Conservation (phyloP, 2,797 vertebrate genomes). For the Centropyge bicolor region DNA sequence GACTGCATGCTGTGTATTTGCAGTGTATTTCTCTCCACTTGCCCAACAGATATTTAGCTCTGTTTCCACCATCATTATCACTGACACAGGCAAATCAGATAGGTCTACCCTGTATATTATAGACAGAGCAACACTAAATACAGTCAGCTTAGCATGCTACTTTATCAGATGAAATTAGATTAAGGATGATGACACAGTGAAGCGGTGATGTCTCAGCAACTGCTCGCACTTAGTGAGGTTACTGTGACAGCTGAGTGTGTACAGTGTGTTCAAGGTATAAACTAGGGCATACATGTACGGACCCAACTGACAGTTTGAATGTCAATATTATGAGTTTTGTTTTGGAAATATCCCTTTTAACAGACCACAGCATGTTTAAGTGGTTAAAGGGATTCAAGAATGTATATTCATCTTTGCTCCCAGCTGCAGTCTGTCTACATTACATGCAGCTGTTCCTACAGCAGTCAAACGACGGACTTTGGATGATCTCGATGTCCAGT, state of each 20-base stretch:
- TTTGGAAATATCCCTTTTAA: not conserved
- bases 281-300: not conserved
- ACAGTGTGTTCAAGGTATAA: not conserved
- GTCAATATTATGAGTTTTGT: not conserved
- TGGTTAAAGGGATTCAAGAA: not conserved
- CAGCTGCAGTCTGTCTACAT: conserved; percentile 1
- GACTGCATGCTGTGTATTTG: not conserved
- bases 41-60: not conserved
- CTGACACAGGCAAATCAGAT: not conserved
- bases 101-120: not conserved
- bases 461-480: conserved; percentile 5
- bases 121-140: conserved; percentile 18
- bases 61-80: conserved; percentile 5
- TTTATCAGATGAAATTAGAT: conserved; percentile 60
- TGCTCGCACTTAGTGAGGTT: conserved; percentile 2
- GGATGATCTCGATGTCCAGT: conserved; percentile 6
- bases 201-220: conserved; percentile 28
- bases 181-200: conserved; percentile 42
- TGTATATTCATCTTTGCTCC: not conserved
- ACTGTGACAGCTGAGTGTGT: conserved; percentile 30
- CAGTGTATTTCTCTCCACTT: conserved; percentile 9
- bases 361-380: not conserved
- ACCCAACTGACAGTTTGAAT: not conserved
- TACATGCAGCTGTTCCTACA: not conserved
- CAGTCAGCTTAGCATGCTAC: conserved; percentile 30